Percentiles rank a stretch among this genome's conserved stretches.
Conservation (phyloP, 2,888 invertebrate species). For the Acanthococcus lagerstroemiae region DNA sequence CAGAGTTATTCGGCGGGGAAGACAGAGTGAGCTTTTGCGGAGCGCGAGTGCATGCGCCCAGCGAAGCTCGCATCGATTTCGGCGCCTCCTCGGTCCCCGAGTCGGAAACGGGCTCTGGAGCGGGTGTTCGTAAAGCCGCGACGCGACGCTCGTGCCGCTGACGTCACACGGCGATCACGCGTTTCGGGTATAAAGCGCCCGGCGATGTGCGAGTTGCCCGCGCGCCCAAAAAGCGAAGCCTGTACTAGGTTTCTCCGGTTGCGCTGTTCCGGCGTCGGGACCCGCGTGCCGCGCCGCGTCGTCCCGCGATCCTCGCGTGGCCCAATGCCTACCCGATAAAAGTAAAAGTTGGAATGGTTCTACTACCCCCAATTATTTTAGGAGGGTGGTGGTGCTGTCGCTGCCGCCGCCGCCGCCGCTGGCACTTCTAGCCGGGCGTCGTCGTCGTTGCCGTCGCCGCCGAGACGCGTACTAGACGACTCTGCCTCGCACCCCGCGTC, state of each 20-base stretch:
- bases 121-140: not conserved
- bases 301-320: not conserved
- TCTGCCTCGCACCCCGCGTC: not conserved
- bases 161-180: constrained; percentile 8
- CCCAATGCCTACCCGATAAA: constrained; percentile 10
- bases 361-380: constrained; percentile 11
- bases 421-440: not conserved
- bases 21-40: too few species aligned
- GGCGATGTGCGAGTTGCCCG: too few species aligned
- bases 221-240: too few species aligned
- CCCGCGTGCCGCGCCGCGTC: not conserved
- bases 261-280: not conserved
- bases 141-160: constrained; percentile 5
- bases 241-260: too few species aligned
- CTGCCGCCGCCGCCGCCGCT: not conserved
- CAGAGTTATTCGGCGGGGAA: too few species aligned
- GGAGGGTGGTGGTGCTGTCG: too few species aligned
- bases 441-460: not conserved
- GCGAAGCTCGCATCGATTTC: too few species aligned
- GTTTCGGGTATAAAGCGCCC: too few species aligned
- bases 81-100: too few species aligned
- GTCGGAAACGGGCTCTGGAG: not conserved
- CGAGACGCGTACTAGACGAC: constrained; percentile 4
- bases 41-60: too few species aligned
- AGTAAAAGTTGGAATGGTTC: constrained; percentile 14